Percentiles rank a stretch among this genome's conserved stretches.
Conservation (phyloP, 1,140 invertebrate species). For the Pararge aegeria region DNA sequence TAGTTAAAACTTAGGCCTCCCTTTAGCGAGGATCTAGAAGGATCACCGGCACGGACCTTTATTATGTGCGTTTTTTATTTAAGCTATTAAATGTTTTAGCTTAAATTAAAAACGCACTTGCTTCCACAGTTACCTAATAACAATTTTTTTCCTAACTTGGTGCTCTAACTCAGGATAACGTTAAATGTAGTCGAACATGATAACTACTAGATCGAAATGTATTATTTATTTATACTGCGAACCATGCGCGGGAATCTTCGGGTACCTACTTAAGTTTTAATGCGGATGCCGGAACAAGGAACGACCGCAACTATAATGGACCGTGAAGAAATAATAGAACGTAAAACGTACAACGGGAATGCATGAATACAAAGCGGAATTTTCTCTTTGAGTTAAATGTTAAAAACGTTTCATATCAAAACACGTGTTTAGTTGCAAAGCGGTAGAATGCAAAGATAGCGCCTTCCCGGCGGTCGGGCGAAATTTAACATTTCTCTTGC, state of each 20-base stretch:
- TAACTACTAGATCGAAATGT: too few relatives aligned
- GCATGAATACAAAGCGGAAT: slow-evolving; percentile 8
- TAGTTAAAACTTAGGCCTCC: too few relatives aligned
- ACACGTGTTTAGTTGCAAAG: slow-evolving; percentile 7
- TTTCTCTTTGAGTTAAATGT: slow-evolving; percentile 13
- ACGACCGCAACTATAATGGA: slow-evolving; percentile 4
- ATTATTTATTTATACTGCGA: not conserved
- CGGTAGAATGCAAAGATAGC: slow-evolving; percentile 1
- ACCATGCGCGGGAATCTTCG: not conserved
- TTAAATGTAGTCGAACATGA: too few relatives aligned
- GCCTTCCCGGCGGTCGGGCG: not conserved
- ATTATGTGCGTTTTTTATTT: too few relatives aligned
- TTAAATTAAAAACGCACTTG: too few relatives aligned
- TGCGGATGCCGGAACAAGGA: not conserved
- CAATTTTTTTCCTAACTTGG: too few relatives aligned
- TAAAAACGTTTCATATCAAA: slow-evolving; percentile 12
- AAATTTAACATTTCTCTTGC: slow-evolving; percentile 9
- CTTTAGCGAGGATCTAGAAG: too few relatives aligned
- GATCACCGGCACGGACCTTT: too few relatives aligned
- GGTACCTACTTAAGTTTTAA: slow-evolving; percentile 2
- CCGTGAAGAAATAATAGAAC: slow-evolving; percentile 5
- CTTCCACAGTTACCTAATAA: too few relatives aligned
- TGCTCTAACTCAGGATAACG: too few relatives aligned
- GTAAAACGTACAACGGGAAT: slow-evolving; percentile 6
- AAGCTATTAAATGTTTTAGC: too few relatives aligned